Percentiles rank a stretch among this genome's conserved stretches.
Evolutionary conservation across 2,797 vertebrate genomes (phyloP).

Genomic region (Lacerta agilis): DNA sequence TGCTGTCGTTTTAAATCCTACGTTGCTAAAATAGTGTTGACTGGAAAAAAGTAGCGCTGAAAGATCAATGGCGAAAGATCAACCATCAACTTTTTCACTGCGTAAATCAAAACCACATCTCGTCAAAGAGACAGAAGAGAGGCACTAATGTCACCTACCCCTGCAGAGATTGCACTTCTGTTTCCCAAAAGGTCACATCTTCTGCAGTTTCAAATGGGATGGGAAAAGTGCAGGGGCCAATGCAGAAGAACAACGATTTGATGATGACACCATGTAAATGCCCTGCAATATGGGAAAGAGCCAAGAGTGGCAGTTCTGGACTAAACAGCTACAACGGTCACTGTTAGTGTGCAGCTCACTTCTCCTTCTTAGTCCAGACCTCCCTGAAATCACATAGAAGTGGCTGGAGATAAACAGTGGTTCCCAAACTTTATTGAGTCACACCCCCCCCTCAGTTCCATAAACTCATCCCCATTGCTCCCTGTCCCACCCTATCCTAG

Average conservation of each 20-base stretch:
- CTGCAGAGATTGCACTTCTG: background rate
- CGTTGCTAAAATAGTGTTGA: background rate
- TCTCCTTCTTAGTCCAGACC: background rate
- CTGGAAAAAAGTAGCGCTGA: background rate
- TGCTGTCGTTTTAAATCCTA: too few relatives aligned
- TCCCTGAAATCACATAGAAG: background rate
- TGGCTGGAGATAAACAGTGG: too few relatives aligned
- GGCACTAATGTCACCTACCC: background rate
- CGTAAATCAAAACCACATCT: background rate
- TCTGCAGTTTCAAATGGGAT: background rate
- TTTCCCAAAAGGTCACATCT: background rate
- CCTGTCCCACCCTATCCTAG: too few relatives aligned
- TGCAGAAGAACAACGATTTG: background rate
- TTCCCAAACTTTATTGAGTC: too few relatives aligned
- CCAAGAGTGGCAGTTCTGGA: background rate
- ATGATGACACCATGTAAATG: background rate
- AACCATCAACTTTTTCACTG: background rate
- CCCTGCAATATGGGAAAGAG: background rate
- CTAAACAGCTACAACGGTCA: background rate
- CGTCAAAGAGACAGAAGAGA: background rate
- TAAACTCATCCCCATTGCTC: too few relatives aligned
- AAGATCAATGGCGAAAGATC: too few relatives aligned
- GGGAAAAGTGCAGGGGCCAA: background rate
- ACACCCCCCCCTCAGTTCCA: too few relatives aligned
- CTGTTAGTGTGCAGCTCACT: too few relatives aligned